Conservation (phyloP, 2,888 invertebrate species). For the Cephus pygmeus region DNA sequence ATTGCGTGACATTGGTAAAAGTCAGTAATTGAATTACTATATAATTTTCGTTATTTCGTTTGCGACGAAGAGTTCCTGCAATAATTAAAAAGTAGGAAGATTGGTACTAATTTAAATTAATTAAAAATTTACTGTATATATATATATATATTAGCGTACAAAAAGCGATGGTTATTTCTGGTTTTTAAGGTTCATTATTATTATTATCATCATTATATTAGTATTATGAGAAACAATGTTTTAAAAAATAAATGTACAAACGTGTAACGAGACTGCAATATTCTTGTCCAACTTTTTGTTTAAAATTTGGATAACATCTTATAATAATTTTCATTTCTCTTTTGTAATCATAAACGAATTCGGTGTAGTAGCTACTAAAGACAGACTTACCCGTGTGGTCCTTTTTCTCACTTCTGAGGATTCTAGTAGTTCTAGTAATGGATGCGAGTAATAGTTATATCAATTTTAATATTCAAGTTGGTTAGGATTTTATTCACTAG, state of each 20-base stretch:
- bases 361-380: no score
- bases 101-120: constrained; percentile 45
- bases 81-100: constrained; percentile 25
- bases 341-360: no score
- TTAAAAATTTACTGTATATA: constrained; percentile 38
- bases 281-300: no score
- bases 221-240: constrained; percentile 31
- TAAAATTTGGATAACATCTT: no score
- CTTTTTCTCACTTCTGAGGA: no score
- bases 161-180: constrained; percentile 24
- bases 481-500: no score
- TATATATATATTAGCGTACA: constrained; percentile 27
- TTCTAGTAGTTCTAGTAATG: no score
- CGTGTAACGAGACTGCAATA: constrained; percentile 15
- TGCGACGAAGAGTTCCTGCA: constrained; percentile 43
- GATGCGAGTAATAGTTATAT: no score
- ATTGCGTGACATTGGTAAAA: not conserved
- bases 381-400: no score
- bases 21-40: not conserved
- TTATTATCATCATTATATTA: constrained; percentile 27
- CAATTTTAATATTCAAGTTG: no score
- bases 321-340: no score
- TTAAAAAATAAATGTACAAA: constrained; percentile 52
- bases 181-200: constrained; percentile 23
- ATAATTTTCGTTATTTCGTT: constrained; percentile 27